A percentile compares a stretch with the other conserved stretches of the same genome.
Conservation (phyloP, 2,797 vertebrate species). For the Clarias laeviceps region DNA sequence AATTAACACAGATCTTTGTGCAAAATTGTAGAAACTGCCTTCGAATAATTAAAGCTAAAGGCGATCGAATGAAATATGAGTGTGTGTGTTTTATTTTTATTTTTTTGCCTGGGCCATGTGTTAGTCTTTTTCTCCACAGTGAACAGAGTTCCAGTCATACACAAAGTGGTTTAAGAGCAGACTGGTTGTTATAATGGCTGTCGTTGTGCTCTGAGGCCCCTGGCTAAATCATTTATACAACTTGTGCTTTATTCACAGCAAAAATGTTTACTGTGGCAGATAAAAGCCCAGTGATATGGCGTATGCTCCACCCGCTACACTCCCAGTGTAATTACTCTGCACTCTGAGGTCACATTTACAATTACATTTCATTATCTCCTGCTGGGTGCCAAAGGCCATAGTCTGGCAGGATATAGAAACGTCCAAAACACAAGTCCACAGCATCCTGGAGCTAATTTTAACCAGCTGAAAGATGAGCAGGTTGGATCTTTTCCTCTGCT, state of each 20-base stretch:
- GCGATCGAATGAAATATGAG: too few species aligned
- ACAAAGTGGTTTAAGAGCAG: not conserved
- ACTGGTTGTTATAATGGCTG: not conserved
- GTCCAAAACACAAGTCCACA: not conserved
- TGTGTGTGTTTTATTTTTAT: not conserved
- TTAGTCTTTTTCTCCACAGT: not conserved
- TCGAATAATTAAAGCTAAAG: too few species aligned
- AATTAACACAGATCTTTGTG: too few species aligned
- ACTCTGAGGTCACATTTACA: constrained; percentile 34
- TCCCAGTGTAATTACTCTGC: constrained; percentile 28
- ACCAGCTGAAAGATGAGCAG: constrained; percentile 2
- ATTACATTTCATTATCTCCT: constrained; percentile 15
- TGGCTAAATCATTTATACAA: constrained; percentile 6
- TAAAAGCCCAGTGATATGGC: not conserved
- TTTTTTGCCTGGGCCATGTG: not conserved
- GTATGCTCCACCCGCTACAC: constrained; percentile 3
- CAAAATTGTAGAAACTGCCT: too few species aligned
- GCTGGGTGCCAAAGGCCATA: constrained; percentile 9
- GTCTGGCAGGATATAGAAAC: constrained; percentile 4
- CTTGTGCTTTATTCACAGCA: constrained; percentile 19
- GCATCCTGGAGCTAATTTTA: constrained; percentile 6
- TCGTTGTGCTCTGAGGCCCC: not conserved
- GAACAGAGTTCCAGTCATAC: not conserved
- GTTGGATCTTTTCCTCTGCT: not conserved
- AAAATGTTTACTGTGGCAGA: constrained; percentile 15